Evolutionary conservation across 2,113 vertebrate genomes (phyloP).

Genomic region (Lagenorhynchus albirostris): DNA sequence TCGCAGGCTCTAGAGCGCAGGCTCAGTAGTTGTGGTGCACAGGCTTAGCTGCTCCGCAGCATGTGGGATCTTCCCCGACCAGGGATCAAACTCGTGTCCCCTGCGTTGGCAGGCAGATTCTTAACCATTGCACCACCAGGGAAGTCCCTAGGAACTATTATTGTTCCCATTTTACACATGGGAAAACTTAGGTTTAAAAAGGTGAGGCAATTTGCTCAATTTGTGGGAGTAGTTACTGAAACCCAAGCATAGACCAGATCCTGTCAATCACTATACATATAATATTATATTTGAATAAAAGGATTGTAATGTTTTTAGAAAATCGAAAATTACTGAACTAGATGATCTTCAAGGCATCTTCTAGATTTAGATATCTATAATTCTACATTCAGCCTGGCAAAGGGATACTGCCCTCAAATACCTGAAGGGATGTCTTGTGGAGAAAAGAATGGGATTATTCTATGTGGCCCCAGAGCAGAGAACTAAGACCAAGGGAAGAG

Average conservation of each 20-base stretch:
- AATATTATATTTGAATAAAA: slow-evolving; percentile 9
- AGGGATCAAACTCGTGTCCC: no score
- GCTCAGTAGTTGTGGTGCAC: no score
- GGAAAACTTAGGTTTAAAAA: neutral
- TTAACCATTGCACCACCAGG: no score
- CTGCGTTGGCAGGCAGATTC: no score
- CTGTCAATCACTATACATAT: neutral
- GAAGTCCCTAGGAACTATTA: neutral
- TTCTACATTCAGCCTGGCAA: neutral
- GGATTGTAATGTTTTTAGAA: neutral
- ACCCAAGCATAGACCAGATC: neutral
- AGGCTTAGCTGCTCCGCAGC: no score
- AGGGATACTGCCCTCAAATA: neutral
- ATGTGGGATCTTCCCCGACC: no score
- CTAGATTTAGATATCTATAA: neutral
- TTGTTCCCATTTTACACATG: neutral
- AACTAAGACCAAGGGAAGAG: neutral
- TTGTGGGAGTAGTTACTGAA: neutral
- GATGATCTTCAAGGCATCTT: neutral
- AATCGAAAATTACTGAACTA: neutral
- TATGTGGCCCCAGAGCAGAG: neutral
- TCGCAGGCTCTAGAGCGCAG: no score
- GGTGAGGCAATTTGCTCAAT: neutral
- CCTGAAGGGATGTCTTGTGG: neutral
- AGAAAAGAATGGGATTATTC: neutral